These are phyloP conservation scores for Mantis religiosa DNA, from an alignment of 2,888 invertebrate species.

Conservation along the genomic window DNA sequence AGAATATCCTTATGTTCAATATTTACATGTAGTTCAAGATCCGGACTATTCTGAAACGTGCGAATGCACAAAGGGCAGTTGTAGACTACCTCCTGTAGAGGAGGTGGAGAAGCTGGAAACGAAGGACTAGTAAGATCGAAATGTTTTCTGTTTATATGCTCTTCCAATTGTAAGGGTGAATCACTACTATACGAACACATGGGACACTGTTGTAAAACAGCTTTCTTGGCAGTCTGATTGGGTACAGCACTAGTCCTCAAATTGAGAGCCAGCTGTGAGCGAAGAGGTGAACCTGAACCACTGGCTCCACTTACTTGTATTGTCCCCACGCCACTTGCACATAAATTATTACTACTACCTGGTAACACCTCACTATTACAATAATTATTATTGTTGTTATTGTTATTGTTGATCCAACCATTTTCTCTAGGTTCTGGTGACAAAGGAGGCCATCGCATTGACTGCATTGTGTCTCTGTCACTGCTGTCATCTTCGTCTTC, in stretches of 20 bases:
- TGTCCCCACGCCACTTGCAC: constrained; percentile 3
- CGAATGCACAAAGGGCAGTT: constrained; percentile 77
- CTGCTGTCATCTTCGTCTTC: constrained; percentile 45
- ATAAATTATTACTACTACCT: constrained; percentile 35
- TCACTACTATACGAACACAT: constrained; percentile 72
- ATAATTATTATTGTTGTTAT: constrained; percentile 42
- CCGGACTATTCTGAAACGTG: constrained; percentile 67
- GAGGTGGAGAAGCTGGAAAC: constrained; percentile 37
- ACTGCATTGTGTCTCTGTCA: constrained; percentile 18
- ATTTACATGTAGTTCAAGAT: constrained; percentile 80
- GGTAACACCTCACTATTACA: constrained; percentile 35
- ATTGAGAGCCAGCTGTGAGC: constrained; percentile 66
- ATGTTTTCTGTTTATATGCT: constrained; percentile 78
- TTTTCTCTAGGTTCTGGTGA: constrained; percentile 24
- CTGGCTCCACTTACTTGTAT: constrained; percentile 23
- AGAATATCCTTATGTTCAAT: constrained; percentile 78
- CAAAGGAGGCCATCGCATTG: constrained; percentile 3
- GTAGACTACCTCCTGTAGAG: constrained; percentile 48
- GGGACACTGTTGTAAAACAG: constrained; percentile 57
- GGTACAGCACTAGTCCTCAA: constrained; percentile 53
- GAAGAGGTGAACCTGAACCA: constrained; percentile 61
- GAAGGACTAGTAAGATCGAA: constrained; percentile 74
- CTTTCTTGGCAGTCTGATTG: constrained; percentile 34
- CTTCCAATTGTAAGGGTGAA: constrained; percentile 69
- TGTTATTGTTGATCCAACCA: constrained; percentile 39